phyloP scores from a whole-genome alignment of 1,140 invertebrate genomes.

The Goniozus legneri region DNA sequence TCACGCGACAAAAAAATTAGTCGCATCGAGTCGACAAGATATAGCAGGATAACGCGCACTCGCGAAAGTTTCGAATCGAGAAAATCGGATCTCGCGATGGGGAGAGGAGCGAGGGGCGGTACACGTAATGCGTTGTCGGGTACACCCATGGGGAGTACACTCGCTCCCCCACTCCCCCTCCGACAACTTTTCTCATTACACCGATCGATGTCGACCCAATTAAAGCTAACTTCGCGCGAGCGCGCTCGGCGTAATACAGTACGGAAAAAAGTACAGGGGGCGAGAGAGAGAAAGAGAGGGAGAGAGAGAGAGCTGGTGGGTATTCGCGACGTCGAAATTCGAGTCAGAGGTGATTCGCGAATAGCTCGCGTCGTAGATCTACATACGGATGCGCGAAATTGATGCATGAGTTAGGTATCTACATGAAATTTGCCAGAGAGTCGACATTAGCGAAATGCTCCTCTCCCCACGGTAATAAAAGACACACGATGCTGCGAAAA shows the following conservation, averaged over 20 bases:
- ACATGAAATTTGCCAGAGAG: neutral
- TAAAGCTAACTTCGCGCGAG: slow-evolving; percentile 32
- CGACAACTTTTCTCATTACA: slow-evolving; percentile 43
- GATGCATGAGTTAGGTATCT: no score
- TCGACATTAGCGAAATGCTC: neutral
- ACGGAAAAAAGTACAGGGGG: slow-evolving; percentile 9
- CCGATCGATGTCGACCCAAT: slow-evolving; percentile 41
- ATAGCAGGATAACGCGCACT: no score
- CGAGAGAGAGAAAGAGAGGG: neutral
- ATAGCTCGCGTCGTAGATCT: neutral
- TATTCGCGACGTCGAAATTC: neutral
- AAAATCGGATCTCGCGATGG: neutral
- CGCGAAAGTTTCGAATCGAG: no score
- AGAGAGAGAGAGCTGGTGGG: slow-evolving; percentile 4
- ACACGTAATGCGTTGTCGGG: neutral
- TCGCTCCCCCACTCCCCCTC: neutral
- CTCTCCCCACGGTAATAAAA: no score
- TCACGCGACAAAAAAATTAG: no score
- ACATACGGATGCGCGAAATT: neutral
- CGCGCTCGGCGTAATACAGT: slow-evolving; percentile 15
- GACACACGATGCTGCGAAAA: no score
- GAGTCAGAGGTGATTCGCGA: neutral
- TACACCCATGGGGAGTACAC: no score
- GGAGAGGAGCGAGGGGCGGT: neutral
- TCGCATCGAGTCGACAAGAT: no score